Percentiles rank a stretch among this genome's conserved stretches.
These are phyloP conservation scores for Tokudaia muenninki DNA, from an alignment of 2,797 vertebrate genomes.

Conservation along the genomic window DNA sequence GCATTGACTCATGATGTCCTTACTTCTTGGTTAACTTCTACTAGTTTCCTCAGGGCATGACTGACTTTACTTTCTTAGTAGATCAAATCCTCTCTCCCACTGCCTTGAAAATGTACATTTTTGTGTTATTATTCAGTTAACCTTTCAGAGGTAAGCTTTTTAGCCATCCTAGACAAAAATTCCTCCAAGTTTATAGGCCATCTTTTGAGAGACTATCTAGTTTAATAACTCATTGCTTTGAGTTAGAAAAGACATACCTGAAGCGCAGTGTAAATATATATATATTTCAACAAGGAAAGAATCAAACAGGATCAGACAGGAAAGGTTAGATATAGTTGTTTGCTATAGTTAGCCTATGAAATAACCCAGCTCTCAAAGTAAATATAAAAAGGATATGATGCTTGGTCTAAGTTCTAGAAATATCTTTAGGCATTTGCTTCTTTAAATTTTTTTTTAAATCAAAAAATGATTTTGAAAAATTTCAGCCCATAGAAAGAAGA, in stretches of 20 bases:
- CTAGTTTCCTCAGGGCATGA: neutral
- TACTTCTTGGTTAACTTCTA: neutral
- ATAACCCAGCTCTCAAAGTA: neutral
- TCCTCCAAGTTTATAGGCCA: neutral
- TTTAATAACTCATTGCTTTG: neutral
- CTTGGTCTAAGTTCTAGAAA: neutral
- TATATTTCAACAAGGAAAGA: slow-evolving; percentile 41
- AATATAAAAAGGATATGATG: neutral
- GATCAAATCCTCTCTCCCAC: neutral
- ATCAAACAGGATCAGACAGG: neutral
- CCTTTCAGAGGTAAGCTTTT: neutral
- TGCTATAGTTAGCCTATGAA: neutral
- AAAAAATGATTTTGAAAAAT: slow-evolving; percentile 2
- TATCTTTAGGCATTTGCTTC: neutral
- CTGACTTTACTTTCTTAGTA: neutral
- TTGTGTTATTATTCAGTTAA: neutral
- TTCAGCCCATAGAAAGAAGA: neutral
- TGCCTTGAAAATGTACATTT: neutral
- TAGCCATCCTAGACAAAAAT: neutral
- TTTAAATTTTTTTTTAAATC: neutral
- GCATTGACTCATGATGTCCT: neutral
- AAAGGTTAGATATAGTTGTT: slow-evolving; percentile 17
- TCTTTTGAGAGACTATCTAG: neutral
- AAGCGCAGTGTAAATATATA: neutral
- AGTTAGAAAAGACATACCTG: neutral